Conservation (phyloP, 2,797 vertebrate genomes). For the Mus caroli region DNA sequence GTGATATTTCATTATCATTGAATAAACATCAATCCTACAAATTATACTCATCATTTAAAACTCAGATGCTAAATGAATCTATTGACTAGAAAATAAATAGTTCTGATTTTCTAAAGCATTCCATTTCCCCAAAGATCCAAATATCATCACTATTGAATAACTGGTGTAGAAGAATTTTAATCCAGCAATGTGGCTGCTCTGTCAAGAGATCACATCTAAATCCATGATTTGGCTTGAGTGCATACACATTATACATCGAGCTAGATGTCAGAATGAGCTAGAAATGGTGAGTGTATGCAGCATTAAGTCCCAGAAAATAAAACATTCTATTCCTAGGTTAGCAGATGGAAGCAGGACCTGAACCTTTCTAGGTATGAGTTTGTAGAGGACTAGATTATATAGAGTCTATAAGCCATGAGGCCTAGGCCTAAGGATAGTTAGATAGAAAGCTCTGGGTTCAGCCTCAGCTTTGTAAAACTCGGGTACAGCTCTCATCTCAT, state of each 20-base stretch:
- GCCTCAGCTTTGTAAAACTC: not conserved
- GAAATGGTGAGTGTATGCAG: not conserved
- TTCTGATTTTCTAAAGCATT: not conserved
- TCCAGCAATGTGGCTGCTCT: not conserved
- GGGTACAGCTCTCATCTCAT: not conserved
- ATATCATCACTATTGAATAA: not conserved
- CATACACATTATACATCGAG: no score
- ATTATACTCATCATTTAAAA: not conserved
- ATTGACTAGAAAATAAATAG: not conserved
- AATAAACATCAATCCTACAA: not conserved
- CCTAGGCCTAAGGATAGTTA: not conserved
- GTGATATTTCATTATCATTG: not conserved
- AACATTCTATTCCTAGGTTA: not conserved
- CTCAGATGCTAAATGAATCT: not conserved
- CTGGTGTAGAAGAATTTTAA: not conserved
- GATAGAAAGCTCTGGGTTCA: not conserved
- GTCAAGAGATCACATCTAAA: not conserved
- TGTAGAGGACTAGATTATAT: not conserved
- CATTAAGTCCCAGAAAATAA: not conserved
- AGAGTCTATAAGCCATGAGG: not conserved
- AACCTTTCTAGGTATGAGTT: not conserved
- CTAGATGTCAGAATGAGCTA: not conserved
- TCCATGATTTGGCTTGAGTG: no score
- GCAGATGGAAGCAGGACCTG: not conserved
- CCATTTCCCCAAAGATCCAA: not conserved